Base-by-base conservation (phyloP, 2,797 vertebrate genomes). In the Fundulus diaphanus region DNA sequence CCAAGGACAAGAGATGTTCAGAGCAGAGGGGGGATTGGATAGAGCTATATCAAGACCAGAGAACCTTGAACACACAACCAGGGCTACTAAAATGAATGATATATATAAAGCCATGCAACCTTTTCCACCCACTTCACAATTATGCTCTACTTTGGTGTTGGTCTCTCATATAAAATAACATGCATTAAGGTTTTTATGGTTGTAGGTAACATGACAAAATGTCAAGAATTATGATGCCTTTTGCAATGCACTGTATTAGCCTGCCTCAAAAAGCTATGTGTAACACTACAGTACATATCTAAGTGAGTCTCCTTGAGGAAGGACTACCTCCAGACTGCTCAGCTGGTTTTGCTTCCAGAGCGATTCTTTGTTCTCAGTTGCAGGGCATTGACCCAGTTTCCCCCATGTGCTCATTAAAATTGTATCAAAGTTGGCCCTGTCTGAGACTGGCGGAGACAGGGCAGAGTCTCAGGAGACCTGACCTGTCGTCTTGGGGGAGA, bases 351-450 rank as follows among this genome's bases (percentile, higher is more conserved):
- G 24, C 70, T 54, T 73, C 15, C 13, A 49, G 65, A 52, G 40
- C 27, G 56, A 61, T 13, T 86, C 90, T 92, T 90, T 94, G 88
- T 93, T 86, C 82, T 31, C 49, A 2, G 73, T 76, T 65, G 80
- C 70, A 72, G 86, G 46, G 76, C 84, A 73, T 63, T 94, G 90
- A 94, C 90, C 91, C 87, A 91, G 3, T 92, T 93, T 81, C 78
- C 88, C 87, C 86, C 87, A 89, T 90, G 90, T 88, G 92, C 88
- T 92, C 92, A 93, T 94, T 92, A 94, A 94, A 92, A 88, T 92
- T 94, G 89, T 83, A 94, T 93, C 80, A 89, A 86, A 87, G 76
- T 84, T 82, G 79, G 37, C 68, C 27, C 5, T 35, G 86, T 75
- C 82, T 74, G 77, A 89, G 87, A 83, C 79, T 66, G 81, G 79